Evolutionary conservation across 1,140 invertebrate genomes (phyloP).

Genomic region (Zaprionus lachaisei): DNA sequence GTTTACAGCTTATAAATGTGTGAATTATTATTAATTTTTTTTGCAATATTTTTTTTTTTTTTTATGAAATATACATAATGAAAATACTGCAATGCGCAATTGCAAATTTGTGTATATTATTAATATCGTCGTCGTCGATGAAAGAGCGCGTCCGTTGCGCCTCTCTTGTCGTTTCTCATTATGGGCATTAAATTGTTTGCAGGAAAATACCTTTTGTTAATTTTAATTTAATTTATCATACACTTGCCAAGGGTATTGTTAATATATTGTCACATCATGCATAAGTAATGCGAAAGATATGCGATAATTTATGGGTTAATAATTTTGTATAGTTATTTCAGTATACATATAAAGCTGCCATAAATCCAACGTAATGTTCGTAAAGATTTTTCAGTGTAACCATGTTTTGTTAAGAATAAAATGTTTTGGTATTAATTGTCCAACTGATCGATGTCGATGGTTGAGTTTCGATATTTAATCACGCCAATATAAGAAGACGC

Average conservation of each 20-base stretch:
- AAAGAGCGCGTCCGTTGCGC: conserved; percentile 4
- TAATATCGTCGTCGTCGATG: conserved; percentile 54
- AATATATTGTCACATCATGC: not conserved
- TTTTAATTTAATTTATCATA: conserved; percentile 73
- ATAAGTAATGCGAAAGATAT: not conserved
- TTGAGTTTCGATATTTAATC: no score
- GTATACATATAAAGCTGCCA: not conserved
- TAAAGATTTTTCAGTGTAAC: not conserved
- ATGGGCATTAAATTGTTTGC: conserved; percentile 69
- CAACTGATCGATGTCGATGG: no score
- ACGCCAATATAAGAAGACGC: not conserved
- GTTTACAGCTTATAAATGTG: conserved; percentile 37
- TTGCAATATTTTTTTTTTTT: conserved; percentile 9
- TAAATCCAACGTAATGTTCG: not conserved
- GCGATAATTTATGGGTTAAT: not conserved
- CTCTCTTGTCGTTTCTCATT: conserved; percentile 51
- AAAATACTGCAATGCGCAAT: conserved; percentile 43
- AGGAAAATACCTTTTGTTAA: conserved; percentile 67
- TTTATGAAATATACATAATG: conserved; percentile 40
- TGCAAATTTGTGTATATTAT: conserved; percentile 64
- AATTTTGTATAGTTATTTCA: not conserved
- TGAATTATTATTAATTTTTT: conserved; percentile 34
- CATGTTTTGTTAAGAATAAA: not conserved
- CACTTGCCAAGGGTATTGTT: conserved; percentile 22
- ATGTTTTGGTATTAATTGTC: no score